phyloP scores from a whole-genome alignment of 2,113 vertebrate species.

The Tamias sibiricus region DNA sequence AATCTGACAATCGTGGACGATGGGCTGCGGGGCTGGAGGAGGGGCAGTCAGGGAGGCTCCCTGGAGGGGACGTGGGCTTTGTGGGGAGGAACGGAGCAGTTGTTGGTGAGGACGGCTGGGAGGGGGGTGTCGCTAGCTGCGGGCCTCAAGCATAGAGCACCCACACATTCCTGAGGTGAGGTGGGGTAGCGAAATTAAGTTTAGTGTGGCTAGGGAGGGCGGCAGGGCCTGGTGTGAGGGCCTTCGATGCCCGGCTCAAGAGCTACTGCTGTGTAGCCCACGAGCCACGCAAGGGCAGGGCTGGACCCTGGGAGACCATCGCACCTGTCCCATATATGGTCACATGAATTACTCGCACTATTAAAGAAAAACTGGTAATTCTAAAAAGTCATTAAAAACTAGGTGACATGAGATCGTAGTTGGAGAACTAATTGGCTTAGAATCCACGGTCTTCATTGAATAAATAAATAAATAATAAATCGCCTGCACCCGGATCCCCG shows the following conservation, averaged over 20 bases:
- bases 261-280: background rate
- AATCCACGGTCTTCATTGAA: background rate
- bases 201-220: background rate
- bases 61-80: background rate
- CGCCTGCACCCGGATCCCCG: background rate
- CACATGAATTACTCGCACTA: too few species aligned
- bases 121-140: background rate
- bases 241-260: background rate
- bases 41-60: background rate
- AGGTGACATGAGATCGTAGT: background rate
- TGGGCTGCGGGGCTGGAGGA: background rate
- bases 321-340: background rate
- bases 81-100: background rate
- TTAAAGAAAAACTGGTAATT: background rate
- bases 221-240: background rate
- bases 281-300: background rate
- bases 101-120: background rate
- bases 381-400: background rate
- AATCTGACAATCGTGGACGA: rapidly evolving
- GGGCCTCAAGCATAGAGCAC: rapidly evolving
- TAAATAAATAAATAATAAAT: background rate
- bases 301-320: background rate
- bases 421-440: background rate
- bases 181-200: too few species aligned
- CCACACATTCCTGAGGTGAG: too few species aligned